Conservation (phyloP, 2,888 invertebrate genomes). For the Liodrosophila aerea region DNA sequence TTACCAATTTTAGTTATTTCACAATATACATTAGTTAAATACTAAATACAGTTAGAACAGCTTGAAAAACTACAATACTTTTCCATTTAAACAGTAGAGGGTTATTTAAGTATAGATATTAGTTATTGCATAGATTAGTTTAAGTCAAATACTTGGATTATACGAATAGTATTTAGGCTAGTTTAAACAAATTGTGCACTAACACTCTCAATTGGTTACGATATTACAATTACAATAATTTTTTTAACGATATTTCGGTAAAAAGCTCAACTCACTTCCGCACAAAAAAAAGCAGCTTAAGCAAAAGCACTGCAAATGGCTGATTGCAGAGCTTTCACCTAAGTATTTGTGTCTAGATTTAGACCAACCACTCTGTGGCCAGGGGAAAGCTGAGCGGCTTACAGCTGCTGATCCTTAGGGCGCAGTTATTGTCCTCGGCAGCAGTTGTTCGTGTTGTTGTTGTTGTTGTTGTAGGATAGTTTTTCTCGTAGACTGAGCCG, state of each 20-base stretch:
- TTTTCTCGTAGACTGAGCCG: conserved; percentile 60
- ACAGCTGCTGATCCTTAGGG: conserved; percentile 80
- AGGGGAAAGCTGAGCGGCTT: conserved; percentile 81
- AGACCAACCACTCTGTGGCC: conserved; percentile 82
- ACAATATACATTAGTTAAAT: conserved; percentile 34
- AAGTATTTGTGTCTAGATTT: neutral
- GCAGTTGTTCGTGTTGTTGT: conserved; percentile 27
- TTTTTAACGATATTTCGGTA: conserved; percentile 9
- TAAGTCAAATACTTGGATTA: conserved; percentile 1
- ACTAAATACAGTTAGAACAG: conserved; percentile 4
- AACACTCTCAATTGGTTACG: conserved; percentile 19
- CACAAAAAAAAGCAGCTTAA: neutral
- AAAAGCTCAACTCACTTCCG: neutral
- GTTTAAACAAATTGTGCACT: conserved; percentile 38
- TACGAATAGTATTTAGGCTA: conserved; percentile 22
- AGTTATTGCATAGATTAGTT: neutral
- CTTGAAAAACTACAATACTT: conserved; percentile 12
- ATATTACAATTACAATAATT: conserved; percentile 21
- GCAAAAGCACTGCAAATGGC: conserved; percentile 49
- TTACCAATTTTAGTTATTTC: conserved; percentile 53
- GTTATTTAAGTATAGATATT: neutral
- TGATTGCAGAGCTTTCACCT: conserved; percentile 43
- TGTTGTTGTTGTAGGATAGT: conserved; percentile 39
- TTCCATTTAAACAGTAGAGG: neutral
- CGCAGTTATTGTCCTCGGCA: conserved; percentile 81